Evolutionary conservation across 2,888 invertebrate genomes (phyloP).

Genomic region (Timema podura): DNA sequence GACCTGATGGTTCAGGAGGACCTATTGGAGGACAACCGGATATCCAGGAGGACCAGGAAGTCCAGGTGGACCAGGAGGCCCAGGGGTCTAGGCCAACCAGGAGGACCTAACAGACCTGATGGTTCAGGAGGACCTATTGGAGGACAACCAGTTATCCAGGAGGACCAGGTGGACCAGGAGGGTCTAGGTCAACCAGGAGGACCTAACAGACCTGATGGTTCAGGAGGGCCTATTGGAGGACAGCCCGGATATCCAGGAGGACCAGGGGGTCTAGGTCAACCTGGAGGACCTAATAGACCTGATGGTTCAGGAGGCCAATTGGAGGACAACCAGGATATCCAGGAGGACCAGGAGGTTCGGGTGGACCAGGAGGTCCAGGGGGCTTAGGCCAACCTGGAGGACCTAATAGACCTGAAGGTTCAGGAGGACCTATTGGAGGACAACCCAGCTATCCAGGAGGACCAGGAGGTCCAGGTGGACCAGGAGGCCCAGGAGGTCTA

Average conservation of each 20-base stretch:
- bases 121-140: constrained; percentile 31
- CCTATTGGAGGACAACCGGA: constrained; percentile 31
- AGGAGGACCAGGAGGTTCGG: constrained; percentile 32
- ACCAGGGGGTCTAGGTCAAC: constrained; percentile 30
- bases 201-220: constrained; percentile 16
- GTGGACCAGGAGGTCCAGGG: constrained; percentile 35
- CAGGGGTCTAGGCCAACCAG: constrained; percentile 30
- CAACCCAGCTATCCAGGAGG: constrained; percentile 29
- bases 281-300: constrained; percentile 28
- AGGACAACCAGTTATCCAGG: constrained; percentile 36
- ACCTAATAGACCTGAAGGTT: constrained; percentile 28
- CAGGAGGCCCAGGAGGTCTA: constrained; percentile 33
- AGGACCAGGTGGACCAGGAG: constrained; percentile 40
- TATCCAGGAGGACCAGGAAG: constrained; percentile 24
- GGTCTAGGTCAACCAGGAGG: constrained; percentile 17
- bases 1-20: constrained; percentile 35
- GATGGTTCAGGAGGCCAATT: constrained; percentile 21
- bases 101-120: constrained; percentile 36
- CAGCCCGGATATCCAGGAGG: constrained; percentile 29
- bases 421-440: constrained; percentile 33
- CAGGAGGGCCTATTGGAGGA: constrained; percentile 12
- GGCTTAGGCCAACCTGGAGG: constrained; percentile 34
- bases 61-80: constrained; percentile 32
- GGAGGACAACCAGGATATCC: constrained; percentile 31
- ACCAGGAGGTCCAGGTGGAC: constrained; percentile 34